Evolutionary conservation across 2,888 invertebrate species (phyloP).

Genomic region (Priapulus caudatus): DNA sequence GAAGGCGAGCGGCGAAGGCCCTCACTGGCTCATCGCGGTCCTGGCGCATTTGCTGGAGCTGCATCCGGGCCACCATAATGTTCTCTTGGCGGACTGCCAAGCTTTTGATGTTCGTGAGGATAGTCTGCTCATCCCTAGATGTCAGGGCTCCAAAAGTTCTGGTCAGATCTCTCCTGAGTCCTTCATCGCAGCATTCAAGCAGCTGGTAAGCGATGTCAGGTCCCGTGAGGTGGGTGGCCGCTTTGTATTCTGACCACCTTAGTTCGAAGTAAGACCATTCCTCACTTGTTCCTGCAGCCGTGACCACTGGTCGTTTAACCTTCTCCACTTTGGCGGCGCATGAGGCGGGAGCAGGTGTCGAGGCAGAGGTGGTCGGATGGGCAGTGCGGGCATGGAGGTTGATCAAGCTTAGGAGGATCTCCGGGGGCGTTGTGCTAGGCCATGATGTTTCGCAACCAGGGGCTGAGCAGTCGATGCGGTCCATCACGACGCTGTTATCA

Average conservation of each 20-base stretch:
- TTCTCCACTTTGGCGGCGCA: constrained; percentile 11
- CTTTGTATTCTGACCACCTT: constrained; percentile 20
- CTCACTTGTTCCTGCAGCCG: constrained; percentile 14
- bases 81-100: constrained; percentile 18
- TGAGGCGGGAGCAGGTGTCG: too few species aligned
- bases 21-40: constrained; percentile 21
- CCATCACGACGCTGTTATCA: too few species aligned
- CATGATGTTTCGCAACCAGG: too few species aligned
- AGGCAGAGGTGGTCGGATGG: too few species aligned
- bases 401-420: too few species aligned
- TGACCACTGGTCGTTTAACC: constrained; percentile 14
- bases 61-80: constrained; percentile 15
- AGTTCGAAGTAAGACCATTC: constrained; percentile 11
- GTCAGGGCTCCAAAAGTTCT: constrained; percentile 15
- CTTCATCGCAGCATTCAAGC: constrained; percentile 22
- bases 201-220: constrained; percentile 19
- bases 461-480: too few species aligned
- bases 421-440: too few species aligned
- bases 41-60: constrained; percentile 16
- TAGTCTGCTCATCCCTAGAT: constrained; percentile 14
- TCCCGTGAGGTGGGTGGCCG: constrained; percentile 18
- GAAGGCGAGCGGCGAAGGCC: constrained; percentile 18
- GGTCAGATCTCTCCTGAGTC: constrained; percentile 19
- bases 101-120: constrained; percentile 13
- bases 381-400: too few species aligned